phyloP scores from a whole-genome alignment of 2,888 invertebrate genomes.

The Monochamus alternatus region DNA sequence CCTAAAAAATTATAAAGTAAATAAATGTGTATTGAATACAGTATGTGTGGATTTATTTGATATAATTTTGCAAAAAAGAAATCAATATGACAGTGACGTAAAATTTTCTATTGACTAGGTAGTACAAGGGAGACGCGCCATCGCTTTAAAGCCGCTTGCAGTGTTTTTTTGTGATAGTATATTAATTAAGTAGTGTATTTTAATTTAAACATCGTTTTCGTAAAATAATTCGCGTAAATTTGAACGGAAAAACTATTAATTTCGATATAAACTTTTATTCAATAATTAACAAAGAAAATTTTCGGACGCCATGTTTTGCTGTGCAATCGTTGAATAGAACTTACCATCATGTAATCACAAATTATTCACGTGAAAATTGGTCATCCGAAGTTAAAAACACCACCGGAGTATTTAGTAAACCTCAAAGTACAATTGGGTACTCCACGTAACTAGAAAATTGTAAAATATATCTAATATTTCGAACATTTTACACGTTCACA shows the following conservation, averaged over 20 bases:
- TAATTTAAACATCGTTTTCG: slow-evolving; percentile 4
- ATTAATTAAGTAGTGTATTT: slow-evolving; percentile 5
- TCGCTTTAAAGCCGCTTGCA: slow-evolving; percentile 32
- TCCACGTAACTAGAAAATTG: slow-evolving; percentile 73
- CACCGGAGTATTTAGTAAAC: slow-evolving; percentile 69
- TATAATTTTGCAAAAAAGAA: slow-evolving; percentile 47
- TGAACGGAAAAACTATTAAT: not conserved
- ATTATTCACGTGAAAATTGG: slow-evolving; percentile 74
- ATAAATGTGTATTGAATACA: not conserved
- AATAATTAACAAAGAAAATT: slow-evolving; percentile 59
- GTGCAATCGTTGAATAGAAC: slow-evolving; percentile 69
- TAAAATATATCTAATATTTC: slow-evolving; percentile 72
- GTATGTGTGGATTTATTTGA: slow-evolving; percentile 41
- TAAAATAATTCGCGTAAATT: not conserved
- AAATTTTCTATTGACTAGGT: slow-evolving; percentile 56
- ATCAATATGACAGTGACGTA: slow-evolving; percentile 60
- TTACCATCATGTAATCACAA: slow-evolving; percentile 81
- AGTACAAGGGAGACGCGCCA: slow-evolving; percentile 36
- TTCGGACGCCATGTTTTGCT: slow-evolving; percentile 72
- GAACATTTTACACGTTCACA: slow-evolving; percentile 70
- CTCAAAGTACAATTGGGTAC: slow-evolving; percentile 72
- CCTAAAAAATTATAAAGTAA: slow-evolving; percentile 9
- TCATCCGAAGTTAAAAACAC: slow-evolving; percentile 74
- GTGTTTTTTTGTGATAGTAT: slow-evolving; percentile 37
- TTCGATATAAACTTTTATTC: slow-evolving; percentile 33